These are phyloP conservation scores for Emys orbicularis DNA, from an alignment of 2,797 vertebrate genomes.

Conservation along the genomic window DNA sequence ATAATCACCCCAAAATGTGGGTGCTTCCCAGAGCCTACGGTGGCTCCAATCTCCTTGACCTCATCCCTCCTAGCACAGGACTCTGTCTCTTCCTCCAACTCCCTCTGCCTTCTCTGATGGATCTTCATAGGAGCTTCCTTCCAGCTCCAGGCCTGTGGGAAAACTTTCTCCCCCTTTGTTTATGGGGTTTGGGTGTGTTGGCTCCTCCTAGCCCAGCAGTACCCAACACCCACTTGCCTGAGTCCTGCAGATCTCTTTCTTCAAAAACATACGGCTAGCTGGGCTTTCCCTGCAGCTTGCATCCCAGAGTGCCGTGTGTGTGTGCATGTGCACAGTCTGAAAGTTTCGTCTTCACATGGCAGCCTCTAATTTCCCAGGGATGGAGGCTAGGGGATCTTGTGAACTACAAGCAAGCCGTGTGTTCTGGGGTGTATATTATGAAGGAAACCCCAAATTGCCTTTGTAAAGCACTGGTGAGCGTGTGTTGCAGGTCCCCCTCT, in stretches of 20 bases:
- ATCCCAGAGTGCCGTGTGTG: neutral
- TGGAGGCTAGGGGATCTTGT: neutral
- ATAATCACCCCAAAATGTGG: neutral
- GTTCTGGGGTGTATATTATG: neutral
- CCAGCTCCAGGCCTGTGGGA: neutral
- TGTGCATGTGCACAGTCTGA: neutral
- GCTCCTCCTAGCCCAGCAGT: neutral
- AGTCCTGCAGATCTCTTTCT: neutral
- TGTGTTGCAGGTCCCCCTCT: neutral
- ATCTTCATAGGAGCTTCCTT: neutral
- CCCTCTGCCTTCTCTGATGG: neutral
- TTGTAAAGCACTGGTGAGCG: neutral
- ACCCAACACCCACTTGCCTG: neutral
- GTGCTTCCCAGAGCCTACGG: neutral
- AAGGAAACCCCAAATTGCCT: neutral
- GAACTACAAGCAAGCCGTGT: neutral
- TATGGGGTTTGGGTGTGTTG: neutral
- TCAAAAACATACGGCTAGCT: neutral
- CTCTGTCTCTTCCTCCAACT: rapidly evolving
- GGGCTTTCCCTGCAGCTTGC: neutral
- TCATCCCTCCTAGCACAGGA: neutral
- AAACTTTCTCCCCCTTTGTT: neutral
- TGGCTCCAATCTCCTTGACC: neutral
- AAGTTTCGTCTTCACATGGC: neutral
- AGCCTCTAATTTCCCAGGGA: neutral